These are phyloP conservation scores for roundworm (Caenorhabditis elegans) DNA, from an alignment of 1,140 invertebrate species.

Conservation along the genomic window DNA sequence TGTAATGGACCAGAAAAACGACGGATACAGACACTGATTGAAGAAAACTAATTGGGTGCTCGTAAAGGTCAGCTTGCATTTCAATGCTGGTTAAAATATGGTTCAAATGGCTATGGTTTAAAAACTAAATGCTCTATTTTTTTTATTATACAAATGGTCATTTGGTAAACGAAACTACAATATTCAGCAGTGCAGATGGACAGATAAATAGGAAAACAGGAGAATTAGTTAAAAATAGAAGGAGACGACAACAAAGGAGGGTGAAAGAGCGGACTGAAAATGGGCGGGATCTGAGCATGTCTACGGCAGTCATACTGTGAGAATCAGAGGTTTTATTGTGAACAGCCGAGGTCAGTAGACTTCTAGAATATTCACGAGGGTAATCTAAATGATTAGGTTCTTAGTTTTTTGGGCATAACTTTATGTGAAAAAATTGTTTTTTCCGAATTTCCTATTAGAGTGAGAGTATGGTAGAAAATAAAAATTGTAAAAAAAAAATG, in stretches of 20 bases:
- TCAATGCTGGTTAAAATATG: too few species aligned
- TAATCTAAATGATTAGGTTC: not conserved
- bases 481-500: not conserved
- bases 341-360: not conserved
- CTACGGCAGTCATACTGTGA: too few species aligned
- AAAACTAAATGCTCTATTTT: too few species aligned
- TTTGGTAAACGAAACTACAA: slow-evolving; percentile 1
- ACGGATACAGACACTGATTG: too few species aligned
- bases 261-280: not conserved
- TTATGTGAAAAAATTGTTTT: not conserved
- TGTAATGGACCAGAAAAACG: not conserved
- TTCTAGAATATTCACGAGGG: not conserved
- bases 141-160: not conserved
- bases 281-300: not conserved
- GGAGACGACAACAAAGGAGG: too few species aligned
- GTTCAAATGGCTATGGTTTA: too few species aligned
- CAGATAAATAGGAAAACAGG: not conserved
- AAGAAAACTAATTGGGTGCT: too few species aligned
- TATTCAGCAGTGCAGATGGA: not conserved
- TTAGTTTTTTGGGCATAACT: not conserved
- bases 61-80: too few species aligned
- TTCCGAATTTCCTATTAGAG: not conserved
- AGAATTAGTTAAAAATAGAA: not conserved
- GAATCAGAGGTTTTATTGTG: too few species aligned
- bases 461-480: not conserved